Percentiles rank a stretch among this genome's conserved stretches.
These are phyloP conservation scores for Peromyscus attwateri DNA, from an alignment of 2,797 vertebrate species.

Conservation along the genomic window DNA sequence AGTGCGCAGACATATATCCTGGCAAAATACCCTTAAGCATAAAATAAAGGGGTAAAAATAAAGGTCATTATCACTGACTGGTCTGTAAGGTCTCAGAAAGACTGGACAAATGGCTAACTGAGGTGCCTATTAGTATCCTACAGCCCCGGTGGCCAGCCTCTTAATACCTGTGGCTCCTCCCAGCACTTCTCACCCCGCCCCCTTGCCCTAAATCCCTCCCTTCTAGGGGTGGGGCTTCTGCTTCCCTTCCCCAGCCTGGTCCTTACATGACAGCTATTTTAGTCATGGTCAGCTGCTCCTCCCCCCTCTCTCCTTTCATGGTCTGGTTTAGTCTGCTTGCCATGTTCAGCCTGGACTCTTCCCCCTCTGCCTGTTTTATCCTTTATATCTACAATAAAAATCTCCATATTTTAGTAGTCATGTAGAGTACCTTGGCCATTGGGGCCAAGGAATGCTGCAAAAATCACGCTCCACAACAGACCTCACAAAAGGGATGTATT, in stretches of 20 bases:
- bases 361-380: background rate
- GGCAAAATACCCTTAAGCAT: background rate
- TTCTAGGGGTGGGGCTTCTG: background rate
- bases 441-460: background rate
- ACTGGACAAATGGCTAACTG: background rate
- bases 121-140: background rate
- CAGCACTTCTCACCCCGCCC: background rate
- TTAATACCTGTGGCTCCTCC: background rate
- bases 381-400: background rate
- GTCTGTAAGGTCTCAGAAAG: background rate
- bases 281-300: too few relatives aligned
- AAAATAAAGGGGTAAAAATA: background rate
- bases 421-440: background rate
- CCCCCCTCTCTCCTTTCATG: background rate
- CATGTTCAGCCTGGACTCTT: background rate
- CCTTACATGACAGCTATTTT: background rate
- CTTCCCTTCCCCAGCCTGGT: background rate
- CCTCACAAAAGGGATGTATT: background rate
- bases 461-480: background rate
- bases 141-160: background rate
- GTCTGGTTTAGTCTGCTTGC: background rate
- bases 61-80: background rate
- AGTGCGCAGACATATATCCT: background rate
- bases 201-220: background rate
- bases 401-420: background rate